A percentile compares a stretch with the other conserved stretches of the same genome.
These are phyloP conservation scores for Drosophila sulfurigaster DNA, from an alignment of 1,140 invertebrate genomes.

Conservation along the genomic window DNA sequence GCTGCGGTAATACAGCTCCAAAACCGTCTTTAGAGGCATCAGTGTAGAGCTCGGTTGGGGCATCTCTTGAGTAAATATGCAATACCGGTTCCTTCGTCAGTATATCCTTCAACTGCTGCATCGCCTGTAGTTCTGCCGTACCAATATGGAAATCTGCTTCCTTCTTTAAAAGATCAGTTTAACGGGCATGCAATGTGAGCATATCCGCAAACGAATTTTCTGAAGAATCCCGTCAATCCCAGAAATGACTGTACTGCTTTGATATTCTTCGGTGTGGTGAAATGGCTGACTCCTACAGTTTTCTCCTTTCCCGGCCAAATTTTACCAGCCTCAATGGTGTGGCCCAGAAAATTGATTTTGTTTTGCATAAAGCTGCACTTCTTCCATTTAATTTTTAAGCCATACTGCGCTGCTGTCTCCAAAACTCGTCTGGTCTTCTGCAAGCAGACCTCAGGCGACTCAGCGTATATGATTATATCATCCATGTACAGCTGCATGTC, in stretches of 20 bases:
- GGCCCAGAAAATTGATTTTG: too few species aligned
- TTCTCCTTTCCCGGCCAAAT: not conserved
- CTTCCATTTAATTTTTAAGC: too few species aligned
- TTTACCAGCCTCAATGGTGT: too few species aligned
- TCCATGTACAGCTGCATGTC: slow-evolving; percentile 1
- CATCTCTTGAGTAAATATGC: not conserved
- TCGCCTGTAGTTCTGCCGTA: not conserved
- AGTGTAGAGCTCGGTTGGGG: too few species aligned
- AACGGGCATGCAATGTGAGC: not conserved
- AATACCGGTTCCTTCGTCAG: not conserved
- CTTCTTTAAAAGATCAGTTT: not conserved
- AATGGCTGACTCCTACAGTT: not conserved
- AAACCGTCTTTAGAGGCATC: too few species aligned
- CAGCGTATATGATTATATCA: not conserved
- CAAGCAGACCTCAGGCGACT: not conserved
- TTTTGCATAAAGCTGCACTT: too few species aligned
- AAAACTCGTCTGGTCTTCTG: too few species aligned
- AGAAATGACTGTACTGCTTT: not conserved
- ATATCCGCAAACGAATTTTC: not conserved
- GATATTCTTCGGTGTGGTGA: not conserved
- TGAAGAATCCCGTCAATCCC: not conserved
- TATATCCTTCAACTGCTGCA: not conserved
- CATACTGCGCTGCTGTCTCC: too few species aligned
- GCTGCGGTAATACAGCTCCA: too few species aligned
- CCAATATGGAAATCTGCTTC: not conserved